A percentile compares a stretch with the other conserved stretches of the same genome.
These are phyloP conservation scores for Ornithorhynchus anatinus DNA, from an alignment of 2,113 vertebrate genomes.

Conservation along the genomic window DNA sequence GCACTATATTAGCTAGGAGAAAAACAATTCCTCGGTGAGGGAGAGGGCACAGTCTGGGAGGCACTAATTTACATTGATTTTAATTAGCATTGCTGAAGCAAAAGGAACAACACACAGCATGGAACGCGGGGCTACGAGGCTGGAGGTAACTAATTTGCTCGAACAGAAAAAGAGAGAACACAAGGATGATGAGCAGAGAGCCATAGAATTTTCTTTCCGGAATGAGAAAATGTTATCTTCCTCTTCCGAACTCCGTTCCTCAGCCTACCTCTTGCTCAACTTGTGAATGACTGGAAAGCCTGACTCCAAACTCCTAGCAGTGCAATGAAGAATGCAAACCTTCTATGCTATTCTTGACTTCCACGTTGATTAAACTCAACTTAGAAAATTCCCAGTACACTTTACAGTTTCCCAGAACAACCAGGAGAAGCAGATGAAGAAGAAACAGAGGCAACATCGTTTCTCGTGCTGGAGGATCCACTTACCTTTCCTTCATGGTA, in stretches of 20 bases:
- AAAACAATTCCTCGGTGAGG: background rate
- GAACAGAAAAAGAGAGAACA: background rate
- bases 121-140: background rate
- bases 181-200: rapidly evolving
- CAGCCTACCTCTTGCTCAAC: background rate
- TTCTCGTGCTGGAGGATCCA: constrained; percentile 10
- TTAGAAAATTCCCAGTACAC: background rate
- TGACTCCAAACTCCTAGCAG: background rate
- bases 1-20: background rate
- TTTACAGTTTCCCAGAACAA: background rate
- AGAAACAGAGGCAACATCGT: background rate
- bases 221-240: background rate
- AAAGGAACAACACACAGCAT: background rate
- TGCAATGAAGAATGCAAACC: background rate
- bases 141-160: background rate
- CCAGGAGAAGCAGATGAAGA: background rate
- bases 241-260: background rate
- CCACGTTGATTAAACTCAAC: background rate
- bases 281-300: background rate
- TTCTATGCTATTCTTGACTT: background rate
- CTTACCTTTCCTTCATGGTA: constrained; percentile 72
- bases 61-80: background rate
- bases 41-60: background rate
- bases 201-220: background rate
- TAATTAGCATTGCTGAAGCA: background rate